Base-by-base conservation (phyloP, 2,888 invertebrate genomes). In the Auanema freiburgensis region DNA sequence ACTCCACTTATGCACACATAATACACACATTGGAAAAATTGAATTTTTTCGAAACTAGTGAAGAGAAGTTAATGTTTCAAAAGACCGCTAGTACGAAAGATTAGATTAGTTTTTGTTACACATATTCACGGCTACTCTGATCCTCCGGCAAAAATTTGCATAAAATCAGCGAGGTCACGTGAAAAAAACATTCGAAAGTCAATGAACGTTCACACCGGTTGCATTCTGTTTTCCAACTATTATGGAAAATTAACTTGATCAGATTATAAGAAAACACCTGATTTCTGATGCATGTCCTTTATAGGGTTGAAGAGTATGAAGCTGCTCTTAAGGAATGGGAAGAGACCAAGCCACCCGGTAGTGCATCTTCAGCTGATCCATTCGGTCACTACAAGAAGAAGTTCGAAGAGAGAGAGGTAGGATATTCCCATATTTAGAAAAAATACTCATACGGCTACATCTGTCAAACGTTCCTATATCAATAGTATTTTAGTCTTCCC, bases 321-420 rank as follows among this genome's bases (percentile, higher is more conserved):
- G 65, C 74, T 23, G 82, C 82, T 41, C 71, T 80, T 44, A 79
- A 78, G 62, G 82, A 82, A 52, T 82, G 80, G 80, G 82, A 82
- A 61, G 82, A 83, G 75, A 81, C 79, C 59, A 74, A 74, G 58
- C 82, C 82, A 49, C 82, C 82, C 33, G 82, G 82, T 57, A 78
- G 78, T 24, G 80, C 81, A 50, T 76, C 77, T 64, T 77, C 78
- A 54, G 74, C 72, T 46, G 80, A 80, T 72, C 79, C 79, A 56
- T 80, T 78, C 71, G 79, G 79, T 55, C 76, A 79, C 66, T 79
- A 79, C 74, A 81, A 81, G 71, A 79, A 76, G 72, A 81, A 80
- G 72, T 74, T 74, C 67, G 81, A 81, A 61, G 78, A 79, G 63
- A 63, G 79, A 25, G 77, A 81, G 63, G 72, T 71, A 25, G 14